Evolutionary conservation across 2,113 vertebrate genomes (phyloP), one percentile per base, ranked within the genome.

Genomic region (Calonectris borealis): DNA sequence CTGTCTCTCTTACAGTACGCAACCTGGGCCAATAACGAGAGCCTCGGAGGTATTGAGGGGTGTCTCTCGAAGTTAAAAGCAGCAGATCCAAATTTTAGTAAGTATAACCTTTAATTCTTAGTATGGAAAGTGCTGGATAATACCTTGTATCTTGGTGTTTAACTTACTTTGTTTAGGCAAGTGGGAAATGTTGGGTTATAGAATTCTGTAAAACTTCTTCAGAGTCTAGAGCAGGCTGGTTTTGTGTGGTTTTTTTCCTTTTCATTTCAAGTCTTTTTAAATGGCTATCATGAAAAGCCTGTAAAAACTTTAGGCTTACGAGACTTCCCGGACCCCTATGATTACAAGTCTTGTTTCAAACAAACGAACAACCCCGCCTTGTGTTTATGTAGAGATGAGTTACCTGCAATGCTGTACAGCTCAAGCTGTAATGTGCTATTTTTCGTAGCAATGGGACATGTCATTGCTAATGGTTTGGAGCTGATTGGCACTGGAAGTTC

Each of bases 1-100:
- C 26, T 87, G 4, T 57, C n/a, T 85, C 13, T 62, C 21, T 94
- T 89, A 21, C 88, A 99, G 99, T 99, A 99, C 13, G 98, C 98
- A 7, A 99, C 96, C 2, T 99, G 99, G 99, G 96, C 96, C 75
- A 99, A 99, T 31, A 97, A 99, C 91, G 96, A 98, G 66, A 98
- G 92, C 55, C 80, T 99, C 9, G 99, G 99, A 58, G 99, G 99
- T 90, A 95, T 99, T 22, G 99, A 99, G 61, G 98, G 98, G 64
- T 99, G 98, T 94, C 92, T 99, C 0, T 95, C 98, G 11, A 98
- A 98, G 60, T 86, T 99, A 61, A 98, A 97, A 81, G 98, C 97
- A 12, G 99, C 99, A 6, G 99, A 99, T 87, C 99, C 99, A 3
- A 79, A 98, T 94, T 99, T 99, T 54, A 98, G 99, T 99, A 98